These are phyloP conservation scores for Bombus huntii DNA, from an alignment of 1,140 invertebrate species.

Conservation along the genomic window DNA sequence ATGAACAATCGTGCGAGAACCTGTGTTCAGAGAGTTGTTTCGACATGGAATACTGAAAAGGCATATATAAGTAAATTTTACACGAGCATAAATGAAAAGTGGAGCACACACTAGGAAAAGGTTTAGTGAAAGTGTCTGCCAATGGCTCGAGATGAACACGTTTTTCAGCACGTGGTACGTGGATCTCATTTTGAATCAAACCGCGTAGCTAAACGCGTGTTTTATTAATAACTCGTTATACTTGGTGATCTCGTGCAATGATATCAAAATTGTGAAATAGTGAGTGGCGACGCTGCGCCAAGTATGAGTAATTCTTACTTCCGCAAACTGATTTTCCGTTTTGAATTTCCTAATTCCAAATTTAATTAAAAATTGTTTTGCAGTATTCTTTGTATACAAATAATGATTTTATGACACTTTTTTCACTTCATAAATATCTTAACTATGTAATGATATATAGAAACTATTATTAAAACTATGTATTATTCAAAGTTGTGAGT, in stretches of 20 bases:
- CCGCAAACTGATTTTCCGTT: not conserved
- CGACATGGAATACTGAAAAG: not conserved
- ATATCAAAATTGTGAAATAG: slow-evolving; percentile 39
- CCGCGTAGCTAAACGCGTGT: not conserved
- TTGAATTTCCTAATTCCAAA: not conserved
- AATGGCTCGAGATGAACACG: not conserved
- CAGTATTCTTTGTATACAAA: not conserved
- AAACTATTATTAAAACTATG: not conserved
- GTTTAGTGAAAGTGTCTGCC: not conserved
- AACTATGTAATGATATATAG: not conserved
- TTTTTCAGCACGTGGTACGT: not conserved
- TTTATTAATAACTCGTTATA: not conserved
- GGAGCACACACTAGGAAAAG: not conserved
- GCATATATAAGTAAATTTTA: not conserved
- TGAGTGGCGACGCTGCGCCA: slow-evolving; percentile 19
- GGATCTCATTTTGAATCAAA: not conserved
- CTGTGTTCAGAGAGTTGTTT: too few relatives aligned
- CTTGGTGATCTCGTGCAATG: not conserved
- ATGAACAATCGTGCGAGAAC: not conserved
- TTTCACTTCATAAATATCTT: not conserved
- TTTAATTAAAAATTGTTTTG: not conserved
- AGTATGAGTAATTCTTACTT: not conserved
- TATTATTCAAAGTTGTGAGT: not conserved
- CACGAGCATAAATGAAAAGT: not conserved
- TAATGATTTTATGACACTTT: too few relatives aligned